Conservation (phyloP, 2,113 vertebrate genomes). For the Lagenorhynchus albirostris region DNA sequence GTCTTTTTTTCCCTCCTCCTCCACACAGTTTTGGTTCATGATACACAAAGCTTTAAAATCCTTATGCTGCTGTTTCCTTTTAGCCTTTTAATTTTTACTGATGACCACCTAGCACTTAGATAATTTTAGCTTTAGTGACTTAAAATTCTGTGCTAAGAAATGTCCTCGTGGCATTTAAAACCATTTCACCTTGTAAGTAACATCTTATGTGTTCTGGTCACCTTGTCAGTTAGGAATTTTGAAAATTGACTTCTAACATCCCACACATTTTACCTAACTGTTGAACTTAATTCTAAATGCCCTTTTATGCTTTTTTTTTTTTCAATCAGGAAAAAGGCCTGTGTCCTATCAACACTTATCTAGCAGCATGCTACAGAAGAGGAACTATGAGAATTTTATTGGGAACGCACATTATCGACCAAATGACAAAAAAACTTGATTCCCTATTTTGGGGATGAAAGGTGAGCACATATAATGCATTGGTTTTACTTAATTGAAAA, state of each 20-base stretch:
- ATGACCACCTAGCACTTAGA: neutral
- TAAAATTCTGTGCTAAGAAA: neutral
- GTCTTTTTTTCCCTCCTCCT: neutral
- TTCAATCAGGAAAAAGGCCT: conserved; percentile 85
- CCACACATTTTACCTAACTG: fast-evolving
- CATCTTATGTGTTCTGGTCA: neutral
- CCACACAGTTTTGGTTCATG: neutral
- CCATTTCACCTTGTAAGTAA: neutral
- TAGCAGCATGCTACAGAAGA: conserved; percentile 84
- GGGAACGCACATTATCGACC: conserved; percentile 85
- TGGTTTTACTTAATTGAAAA: neutral
- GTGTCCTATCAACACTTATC: conserved; percentile 86
- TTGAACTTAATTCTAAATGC: neutral
- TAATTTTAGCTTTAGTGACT: neutral
- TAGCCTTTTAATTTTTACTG: neutral
- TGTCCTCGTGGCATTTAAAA: neutral
- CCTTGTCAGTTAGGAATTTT: neutral
- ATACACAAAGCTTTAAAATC: neutral
- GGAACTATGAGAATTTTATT: conserved; percentile 81
- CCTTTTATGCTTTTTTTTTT: neutral
- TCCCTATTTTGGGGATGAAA: conserved; percentile 40
- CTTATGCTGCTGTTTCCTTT: neutral
- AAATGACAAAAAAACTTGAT: conserved; percentile 89
- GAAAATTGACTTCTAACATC: neutral
- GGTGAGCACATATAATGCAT: conserved; percentile 69